These are phyloP conservation scores for Mongoloraphidia duomilia DNA, from an alignment of 2,888 invertebrate genomes.

Conservation along the genomic window DNA sequence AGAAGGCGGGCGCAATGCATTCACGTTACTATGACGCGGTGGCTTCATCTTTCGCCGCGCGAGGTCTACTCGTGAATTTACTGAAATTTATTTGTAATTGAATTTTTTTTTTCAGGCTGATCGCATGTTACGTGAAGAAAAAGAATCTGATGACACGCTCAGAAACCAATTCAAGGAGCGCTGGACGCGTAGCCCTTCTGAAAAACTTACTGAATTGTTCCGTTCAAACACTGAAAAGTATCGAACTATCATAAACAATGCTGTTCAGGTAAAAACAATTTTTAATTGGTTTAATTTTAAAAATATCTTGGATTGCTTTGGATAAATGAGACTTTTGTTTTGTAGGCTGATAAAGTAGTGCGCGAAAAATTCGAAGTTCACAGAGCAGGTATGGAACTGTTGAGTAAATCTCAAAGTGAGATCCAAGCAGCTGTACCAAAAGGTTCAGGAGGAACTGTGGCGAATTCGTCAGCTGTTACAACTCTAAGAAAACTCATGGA, in stretches of 20 bases:
- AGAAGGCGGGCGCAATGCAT: too few relatives aligned
- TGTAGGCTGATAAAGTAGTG: conserved; percentile 63
- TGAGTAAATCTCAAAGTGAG: conserved; percentile 59
- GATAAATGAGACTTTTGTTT: not conserved
- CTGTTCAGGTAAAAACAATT: conserved; percentile 36
- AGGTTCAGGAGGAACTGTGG: conserved; percentile 35
- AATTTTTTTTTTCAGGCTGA: conserved; percentile 39
- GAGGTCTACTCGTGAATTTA: too few relatives aligned
- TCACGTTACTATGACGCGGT: too few relatives aligned
- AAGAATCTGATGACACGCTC: conserved; percentile 75
- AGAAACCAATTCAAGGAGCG: conserved; percentile 80
- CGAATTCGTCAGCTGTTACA: conserved; percentile 44
- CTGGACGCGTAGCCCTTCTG: conserved; percentile 84
- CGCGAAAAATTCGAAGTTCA: conserved; percentile 74
- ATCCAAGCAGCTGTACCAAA: conserved; percentile 57
- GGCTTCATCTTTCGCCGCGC: too few relatives aligned
- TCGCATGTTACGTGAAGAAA: conserved; percentile 79
- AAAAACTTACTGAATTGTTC: conserved; percentile 78
- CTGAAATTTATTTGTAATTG: not conserved
- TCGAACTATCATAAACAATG: conserved; percentile 82
- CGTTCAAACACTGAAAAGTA: conserved; percentile 84
- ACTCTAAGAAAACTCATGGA: conserved; percentile 66
- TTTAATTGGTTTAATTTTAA: conserved; percentile 1
- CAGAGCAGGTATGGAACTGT: conserved; percentile 60
- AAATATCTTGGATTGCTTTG: not conserved